phyloP scores from a whole-genome alignment of 2,113 vertebrate genomes.

The Pygoscelis antarcticus region DNA sequence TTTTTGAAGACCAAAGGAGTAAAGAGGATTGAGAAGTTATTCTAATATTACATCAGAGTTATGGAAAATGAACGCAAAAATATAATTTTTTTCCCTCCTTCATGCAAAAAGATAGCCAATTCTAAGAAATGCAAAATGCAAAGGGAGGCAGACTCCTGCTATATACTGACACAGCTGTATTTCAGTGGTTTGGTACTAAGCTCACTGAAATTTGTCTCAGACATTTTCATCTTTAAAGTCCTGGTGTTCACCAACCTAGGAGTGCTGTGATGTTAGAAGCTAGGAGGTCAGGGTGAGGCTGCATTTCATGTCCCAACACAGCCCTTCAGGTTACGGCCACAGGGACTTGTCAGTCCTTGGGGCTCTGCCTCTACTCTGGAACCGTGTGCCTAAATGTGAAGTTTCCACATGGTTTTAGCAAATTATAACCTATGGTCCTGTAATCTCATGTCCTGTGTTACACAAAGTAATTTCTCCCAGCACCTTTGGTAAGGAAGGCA shows the following conservation, averaged over 20 bases:
- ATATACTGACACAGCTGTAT: neutral
- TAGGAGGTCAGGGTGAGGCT: rapidly evolving
- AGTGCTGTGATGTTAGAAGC: neutral
- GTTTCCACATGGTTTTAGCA: neutral
- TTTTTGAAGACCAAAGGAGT: neutral
- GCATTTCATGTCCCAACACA: neutral
- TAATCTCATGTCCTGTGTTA: neutral
- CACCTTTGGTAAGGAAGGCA: neutral
- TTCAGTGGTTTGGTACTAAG: neutral
- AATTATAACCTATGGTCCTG: neutral
- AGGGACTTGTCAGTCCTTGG: neutral
- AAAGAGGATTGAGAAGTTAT: neutral
- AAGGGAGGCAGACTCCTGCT: neutral
- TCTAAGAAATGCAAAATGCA: neutral
- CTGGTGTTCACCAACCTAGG: rapidly evolving
- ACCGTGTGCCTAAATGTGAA: neutral
- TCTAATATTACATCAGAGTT: neutral
- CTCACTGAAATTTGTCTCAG: neutral
- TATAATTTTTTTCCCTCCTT: rapidly evolving
- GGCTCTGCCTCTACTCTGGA: neutral
- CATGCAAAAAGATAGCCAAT: neutral
- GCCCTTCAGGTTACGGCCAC: neutral
- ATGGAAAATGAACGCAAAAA: rapidly evolving
- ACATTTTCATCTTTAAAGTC: neutral
- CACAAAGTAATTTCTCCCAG: neutral